phyloP scores from a whole-genome alignment of 1,140 invertebrate species.

The Steinernema feltiae region DNA sequence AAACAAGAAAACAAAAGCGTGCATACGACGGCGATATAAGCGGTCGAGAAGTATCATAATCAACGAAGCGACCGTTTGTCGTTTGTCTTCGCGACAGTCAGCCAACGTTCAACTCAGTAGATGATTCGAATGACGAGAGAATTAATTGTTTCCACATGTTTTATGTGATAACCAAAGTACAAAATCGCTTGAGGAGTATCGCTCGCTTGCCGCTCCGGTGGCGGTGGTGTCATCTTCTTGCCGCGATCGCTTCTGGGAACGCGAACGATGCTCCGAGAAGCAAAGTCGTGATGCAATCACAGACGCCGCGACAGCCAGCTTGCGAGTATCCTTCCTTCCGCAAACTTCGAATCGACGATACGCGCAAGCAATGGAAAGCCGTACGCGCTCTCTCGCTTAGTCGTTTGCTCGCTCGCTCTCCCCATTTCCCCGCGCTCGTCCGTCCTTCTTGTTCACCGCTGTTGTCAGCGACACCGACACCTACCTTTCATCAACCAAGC shows the following conservation, averaged over 20 bases:
- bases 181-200: constrained; percentile 6
- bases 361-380: constrained; percentile 5
- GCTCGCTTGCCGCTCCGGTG: neutral
- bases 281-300: constrained; percentile 23
- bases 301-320: constrained; percentile 19
- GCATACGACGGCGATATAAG: neutral
- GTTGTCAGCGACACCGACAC: constrained; percentile 11
- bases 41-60: neutral
- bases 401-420: constrained; percentile 16
- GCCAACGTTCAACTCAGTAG: neutral
- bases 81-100: neutral
- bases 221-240: neutral
- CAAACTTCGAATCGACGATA: constrained; percentile 24
- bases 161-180: constrained; percentile 15
- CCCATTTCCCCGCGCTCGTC: constrained; percentile 14
- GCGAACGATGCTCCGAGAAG: constrained; percentile 15
- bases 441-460: constrained; percentile 4
- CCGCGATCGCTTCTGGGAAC: constrained; percentile 13
- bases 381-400: constrained; percentile 20
- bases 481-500: constrained; percentile 1
- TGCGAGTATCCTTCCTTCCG: constrained; percentile 24
- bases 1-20: neutral
- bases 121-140: neutral
- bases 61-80: neutral
- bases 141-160: constrained; percentile 14